A percentile compares a stretch with the other conserved stretches of the same genome.
phyloP scores from a whole-genome alignment of 2,888 invertebrate species.

The Cinara cedri region DNA sequence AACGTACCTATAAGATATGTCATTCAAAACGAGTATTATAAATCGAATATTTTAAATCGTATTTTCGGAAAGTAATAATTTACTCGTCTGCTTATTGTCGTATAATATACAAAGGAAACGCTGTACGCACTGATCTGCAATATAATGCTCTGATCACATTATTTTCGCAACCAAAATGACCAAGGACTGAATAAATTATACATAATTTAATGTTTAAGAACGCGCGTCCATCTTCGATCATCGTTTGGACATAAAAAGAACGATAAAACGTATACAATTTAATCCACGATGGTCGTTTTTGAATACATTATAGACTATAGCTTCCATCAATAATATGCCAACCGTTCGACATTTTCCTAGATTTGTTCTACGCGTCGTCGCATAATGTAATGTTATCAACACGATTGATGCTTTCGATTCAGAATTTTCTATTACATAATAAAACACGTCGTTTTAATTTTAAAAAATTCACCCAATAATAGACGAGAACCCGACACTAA shows the following conservation, averaged over 20 bases:
- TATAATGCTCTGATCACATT: background rate
- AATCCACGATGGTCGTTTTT: slow-evolving; percentile 21
- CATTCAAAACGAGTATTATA: background rate
- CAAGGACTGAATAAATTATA: slow-evolving; percentile 57
- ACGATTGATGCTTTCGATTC: background rate
- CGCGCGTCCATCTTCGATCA: slow-evolving; percentile 41
- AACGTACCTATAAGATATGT: background rate
- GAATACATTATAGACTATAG: slow-evolving; percentile 42
- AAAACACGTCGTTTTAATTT: slow-evolving; percentile 4
- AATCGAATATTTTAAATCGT: slow-evolving; percentile 34
- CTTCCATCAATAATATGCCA: background rate
- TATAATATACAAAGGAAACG: background rate
- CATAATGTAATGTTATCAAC: too few species aligned
- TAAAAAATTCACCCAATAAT: background rate
- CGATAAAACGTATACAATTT: slow-evolving; percentile 8
- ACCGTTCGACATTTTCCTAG: background rate
- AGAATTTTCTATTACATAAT: slow-evolving; percentile 11
- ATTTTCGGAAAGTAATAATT: slow-evolving; percentile 47
- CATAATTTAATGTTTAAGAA: slow-evolving; percentile 43
- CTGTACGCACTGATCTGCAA: background rate
- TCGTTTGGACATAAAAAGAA: slow-evolving; percentile 42
- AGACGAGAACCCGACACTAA: too few species aligned
- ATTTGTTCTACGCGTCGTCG: background rate
- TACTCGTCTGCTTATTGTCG: background rate
- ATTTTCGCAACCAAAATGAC: slow-evolving; percentile 55